phyloP scores from a whole-genome alignment of 2,113 vertebrate species.

The Megalops atlanticus region DNA sequence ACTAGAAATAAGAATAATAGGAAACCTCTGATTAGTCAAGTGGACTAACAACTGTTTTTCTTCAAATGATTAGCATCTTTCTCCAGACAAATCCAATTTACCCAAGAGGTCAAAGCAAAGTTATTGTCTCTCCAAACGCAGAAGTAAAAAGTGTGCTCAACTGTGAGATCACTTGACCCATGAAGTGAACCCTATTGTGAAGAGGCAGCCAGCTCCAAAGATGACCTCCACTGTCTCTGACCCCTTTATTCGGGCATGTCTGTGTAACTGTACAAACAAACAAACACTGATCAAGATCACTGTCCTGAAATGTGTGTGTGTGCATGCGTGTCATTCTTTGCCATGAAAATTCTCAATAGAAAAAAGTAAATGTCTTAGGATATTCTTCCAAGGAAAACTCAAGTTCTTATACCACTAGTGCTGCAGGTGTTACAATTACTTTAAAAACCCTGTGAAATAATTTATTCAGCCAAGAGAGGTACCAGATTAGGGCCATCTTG shows the following conservation, averaged over 20 bases:
- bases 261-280: background rate
- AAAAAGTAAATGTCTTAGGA: background rate
- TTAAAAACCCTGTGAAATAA: background rate
- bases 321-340: background rate
- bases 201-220: background rate
- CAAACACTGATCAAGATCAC: background rate
- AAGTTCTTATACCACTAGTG: background rate
- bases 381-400: background rate
- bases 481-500: background rate
- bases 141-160: background rate
- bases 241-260: background rate
- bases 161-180: slow-evolving; percentile 4
- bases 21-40: background rate
- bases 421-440: background rate
- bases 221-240: background rate
- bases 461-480: background rate
- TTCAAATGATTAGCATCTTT: background rate
- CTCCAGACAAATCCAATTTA: background rate
- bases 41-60: background rate
- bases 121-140: slow-evolving; percentile 1
- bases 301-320: background rate
- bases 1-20: background rate
- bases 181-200: slow-evolving; percentile 6
- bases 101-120: background rate
- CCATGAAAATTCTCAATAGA: background rate